Percentiles rank a stretch among this genome's conserved stretches.
phyloP scores from a whole-genome alignment of 2,113 vertebrate species.

The human region GRCh38 chr5:82243501-82244000 shows the following conservation, averaged over 20 bases:
- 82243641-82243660: not conserved
- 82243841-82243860: not conserved
- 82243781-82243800: not conserved
- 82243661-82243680: not conserved
- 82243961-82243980: not conserved
- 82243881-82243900: constrained; percentile 7
- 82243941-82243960: not conserved
- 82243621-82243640: not conserved
- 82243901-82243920: not conserved
- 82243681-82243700: not conserved
- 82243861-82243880: not conserved
- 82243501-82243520: not conserved
- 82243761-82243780: not conserved
- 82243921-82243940: constrained; percentile 8
- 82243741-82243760: not conserved
- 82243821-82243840: not conserved
- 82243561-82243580: not conserved
- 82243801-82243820: not conserved
- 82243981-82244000: not conserved
- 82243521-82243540: not conserved
- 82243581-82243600: not conserved
- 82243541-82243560: not conserved
- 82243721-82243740: not conserved
- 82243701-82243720: not conserved
- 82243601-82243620: not conserved